phyloP scores from a whole-genome alignment of 1,140 invertebrate species.

The Antheraea mylitta region DNA sequence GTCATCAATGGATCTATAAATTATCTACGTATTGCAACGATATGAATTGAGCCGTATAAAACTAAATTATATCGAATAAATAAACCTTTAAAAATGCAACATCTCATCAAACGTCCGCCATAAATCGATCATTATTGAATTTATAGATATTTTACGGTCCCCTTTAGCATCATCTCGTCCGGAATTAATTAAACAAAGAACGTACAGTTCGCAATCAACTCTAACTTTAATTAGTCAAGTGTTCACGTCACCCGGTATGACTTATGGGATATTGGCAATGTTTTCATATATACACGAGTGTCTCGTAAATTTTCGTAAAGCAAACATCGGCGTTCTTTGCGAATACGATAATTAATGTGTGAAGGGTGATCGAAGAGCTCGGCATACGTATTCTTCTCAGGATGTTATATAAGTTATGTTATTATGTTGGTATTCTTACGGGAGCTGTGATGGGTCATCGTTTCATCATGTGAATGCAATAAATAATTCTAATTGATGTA shows the following conservation, averaged over 20 bases:
- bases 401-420: background rate
- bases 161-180: background rate
- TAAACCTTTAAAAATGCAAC: background rate
- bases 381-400: background rate
- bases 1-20: no score
- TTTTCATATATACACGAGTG: slow-evolving; percentile 6
- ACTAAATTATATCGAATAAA: background rate
- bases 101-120: background rate
- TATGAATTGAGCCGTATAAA: background rate
- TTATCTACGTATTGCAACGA: background rate
- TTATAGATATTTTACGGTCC: background rate
- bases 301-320: slow-evolving; percentile 35
- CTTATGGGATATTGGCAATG: slow-evolving; percentile 41
- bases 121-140: slow-evolving; percentile 28
- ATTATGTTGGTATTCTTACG: no score
- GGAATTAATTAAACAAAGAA: slow-evolving; percentile 45
- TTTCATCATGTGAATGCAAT: no score
- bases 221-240: slow-evolving; percentile 51
- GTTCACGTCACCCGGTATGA: slow-evolving; percentile 33
- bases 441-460: no score
- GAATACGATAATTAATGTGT: slow-evolving; percentile 4
- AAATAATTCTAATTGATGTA: no score
- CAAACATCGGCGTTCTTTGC: slow-evolving; percentile 36
- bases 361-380: background rate
- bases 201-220: slow-evolving; percentile 39